phyloP scores from a whole-genome alignment of 2,113 vertebrate genomes.

The Myotis lucifugus region DNA sequence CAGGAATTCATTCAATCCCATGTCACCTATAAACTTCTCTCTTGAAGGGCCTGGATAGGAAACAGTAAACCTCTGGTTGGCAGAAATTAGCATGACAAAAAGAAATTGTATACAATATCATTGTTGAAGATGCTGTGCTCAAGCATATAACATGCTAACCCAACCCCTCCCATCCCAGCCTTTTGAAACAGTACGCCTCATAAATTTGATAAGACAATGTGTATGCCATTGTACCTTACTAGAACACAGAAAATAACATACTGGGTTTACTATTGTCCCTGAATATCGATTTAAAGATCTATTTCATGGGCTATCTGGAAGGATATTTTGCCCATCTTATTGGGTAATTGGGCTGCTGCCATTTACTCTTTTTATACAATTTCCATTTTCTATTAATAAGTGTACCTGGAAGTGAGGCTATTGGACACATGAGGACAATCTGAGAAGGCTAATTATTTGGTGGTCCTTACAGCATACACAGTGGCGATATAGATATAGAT shows the following conservation, averaged over 20 bases:
- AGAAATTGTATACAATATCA: not conserved
- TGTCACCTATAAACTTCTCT: conserved; percentile 18
- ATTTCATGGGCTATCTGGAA: not conserved
- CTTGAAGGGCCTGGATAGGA: not conserved
- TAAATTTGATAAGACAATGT: not conserved
- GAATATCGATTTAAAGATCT: not conserved
- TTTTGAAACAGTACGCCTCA: not conserved
- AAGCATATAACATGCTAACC: not conserved
- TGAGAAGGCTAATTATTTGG: not conserved
- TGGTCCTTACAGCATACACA: not conserved
- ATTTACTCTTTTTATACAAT: not conserved
- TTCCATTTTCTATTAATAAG: not conserved
- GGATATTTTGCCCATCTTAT: not conserved
- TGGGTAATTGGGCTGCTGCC: not conserved
- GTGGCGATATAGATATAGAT: too few relatives aligned
- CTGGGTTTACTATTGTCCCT: not conserved
- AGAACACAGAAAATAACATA: not conserved
- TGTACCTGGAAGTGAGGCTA: not conserved
- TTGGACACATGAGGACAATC: not conserved
- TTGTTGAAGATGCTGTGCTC: not conserved
- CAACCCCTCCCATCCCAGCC: not conserved
- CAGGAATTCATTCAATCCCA: conserved; percentile 63
- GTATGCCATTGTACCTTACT: not conserved
- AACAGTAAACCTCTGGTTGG: not conserved
- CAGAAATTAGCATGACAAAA: not conserved